A percentile compares a stretch with the other conserved stretches of the same genome.
These are phyloP conservation scores for Australoheros facetus DNA, from an alignment of 2,797 vertebrate genomes.

Conservation along the genomic window DNA sequence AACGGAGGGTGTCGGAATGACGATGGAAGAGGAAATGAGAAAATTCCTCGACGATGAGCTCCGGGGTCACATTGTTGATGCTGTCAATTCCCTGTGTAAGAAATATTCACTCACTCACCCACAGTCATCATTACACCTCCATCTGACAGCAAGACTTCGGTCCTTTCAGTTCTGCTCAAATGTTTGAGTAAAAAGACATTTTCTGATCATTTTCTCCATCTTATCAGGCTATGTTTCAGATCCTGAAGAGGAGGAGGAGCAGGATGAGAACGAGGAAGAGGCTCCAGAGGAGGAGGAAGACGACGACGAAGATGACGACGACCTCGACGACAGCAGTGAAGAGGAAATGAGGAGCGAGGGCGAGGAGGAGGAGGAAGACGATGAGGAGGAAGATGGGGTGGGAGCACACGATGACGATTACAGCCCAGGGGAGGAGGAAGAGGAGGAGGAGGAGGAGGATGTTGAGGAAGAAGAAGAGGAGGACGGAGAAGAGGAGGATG, in stretches of 20 bases:
- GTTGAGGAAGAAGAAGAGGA: constrained; percentile 27
- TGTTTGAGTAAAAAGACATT: neutral
- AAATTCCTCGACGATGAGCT: constrained; percentile 70
- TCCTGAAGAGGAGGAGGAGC: constrained; percentile 55
- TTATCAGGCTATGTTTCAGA: constrained; percentile 54
- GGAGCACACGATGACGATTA: constrained; percentile 54
- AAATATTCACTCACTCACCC: neutral
- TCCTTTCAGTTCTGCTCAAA: neutral
- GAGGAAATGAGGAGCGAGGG: constrained; percentile 75
- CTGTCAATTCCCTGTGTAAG: constrained; percentile 71
- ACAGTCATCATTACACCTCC: rapidly evolving
- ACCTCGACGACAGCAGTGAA: constrained; percentile 65
- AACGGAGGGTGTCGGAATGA: constrained; percentile 57
- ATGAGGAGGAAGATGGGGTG: constrained; percentile 61
- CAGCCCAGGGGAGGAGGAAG: constrained; percentile 63
- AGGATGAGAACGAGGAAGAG: constrained; percentile 60
- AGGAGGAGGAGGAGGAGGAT: constrained; percentile 52
- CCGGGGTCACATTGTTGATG: constrained; percentile 38
- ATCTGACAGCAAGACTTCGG: neutral
- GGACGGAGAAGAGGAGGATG: neutral
- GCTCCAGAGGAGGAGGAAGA: constrained; percentile 49
- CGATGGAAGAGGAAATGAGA: constrained; percentile 74
- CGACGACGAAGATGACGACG: constrained; percentile 50
- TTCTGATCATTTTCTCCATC: neutral
- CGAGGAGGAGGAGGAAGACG: constrained; percentile 68